Evolutionary conservation across 2,113 vertebrate genomes (phyloP).

Genomic region (Prionailurus bengalensis): DNA sequence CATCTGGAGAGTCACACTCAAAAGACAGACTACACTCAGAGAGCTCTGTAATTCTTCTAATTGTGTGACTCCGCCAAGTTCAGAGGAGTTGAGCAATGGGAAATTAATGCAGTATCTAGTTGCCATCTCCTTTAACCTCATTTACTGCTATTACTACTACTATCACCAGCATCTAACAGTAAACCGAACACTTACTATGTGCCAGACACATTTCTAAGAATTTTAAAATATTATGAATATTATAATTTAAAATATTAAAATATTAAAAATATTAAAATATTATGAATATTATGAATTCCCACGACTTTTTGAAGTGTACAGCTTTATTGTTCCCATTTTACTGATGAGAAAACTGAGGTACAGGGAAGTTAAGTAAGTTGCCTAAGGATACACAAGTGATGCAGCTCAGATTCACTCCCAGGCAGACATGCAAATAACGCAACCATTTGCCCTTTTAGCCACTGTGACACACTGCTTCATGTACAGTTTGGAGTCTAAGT

Average conservation of each 20-base stretch:
- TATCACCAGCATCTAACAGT: background rate
- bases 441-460: background rate
- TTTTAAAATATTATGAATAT: background rate
- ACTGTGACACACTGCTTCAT: background rate
- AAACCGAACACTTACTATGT: background rate
- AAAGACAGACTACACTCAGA: background rate
- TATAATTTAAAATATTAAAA: no score
- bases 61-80: background rate
- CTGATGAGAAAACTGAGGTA: background rate
- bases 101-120: background rate
- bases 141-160: background rate
- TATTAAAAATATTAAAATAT: background rate
- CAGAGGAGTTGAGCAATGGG: background rate
- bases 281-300: background rate
- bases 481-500: background rate
- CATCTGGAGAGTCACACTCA: background rate
- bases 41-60: conserved; percentile 23
- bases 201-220: background rate
- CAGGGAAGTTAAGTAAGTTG: background rate
- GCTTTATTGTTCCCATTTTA: background rate
- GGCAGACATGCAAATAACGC: background rate
- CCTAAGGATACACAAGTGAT: background rate
- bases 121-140: background rate
- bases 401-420: background rate
- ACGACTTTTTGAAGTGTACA: background rate